Evolutionary conservation across 1,140 invertebrate species (phyloP).

Genomic region (Macrobrachium rosenbergii): DNA sequence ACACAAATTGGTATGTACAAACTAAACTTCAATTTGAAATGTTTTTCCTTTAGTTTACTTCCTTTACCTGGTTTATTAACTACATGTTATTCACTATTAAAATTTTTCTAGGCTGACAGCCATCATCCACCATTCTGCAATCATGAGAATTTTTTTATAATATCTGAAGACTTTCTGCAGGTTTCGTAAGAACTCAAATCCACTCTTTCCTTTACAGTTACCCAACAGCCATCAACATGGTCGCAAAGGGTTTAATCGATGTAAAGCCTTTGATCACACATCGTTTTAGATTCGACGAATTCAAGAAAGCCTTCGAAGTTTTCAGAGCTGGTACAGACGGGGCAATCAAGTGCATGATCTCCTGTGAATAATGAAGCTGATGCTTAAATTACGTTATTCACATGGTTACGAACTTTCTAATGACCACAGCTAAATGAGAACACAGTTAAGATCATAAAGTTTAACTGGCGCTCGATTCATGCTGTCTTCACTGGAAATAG

Average conservation of each 20-base stretch:
- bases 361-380: slow-evolving; percentile 72
- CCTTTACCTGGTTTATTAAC: not conserved
- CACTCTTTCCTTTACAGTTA: slow-evolving; percentile 73
- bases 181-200: not conserved
- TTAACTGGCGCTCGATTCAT: too few species aligned
- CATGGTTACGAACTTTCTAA: too few species aligned
- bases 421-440: too few species aligned
- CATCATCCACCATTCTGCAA: not conserved
- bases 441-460: too few species aligned
- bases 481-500: too few species aligned
- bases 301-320: slow-evolving; percentile 77
- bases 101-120: not conserved
- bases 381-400: not conserved
- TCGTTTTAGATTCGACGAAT: slow-evolving; percentile 81
- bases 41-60: not conserved
- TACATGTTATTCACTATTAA: too few species aligned
- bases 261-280: slow-evolving; percentile 94
- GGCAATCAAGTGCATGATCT: slow-evolving; percentile 94
- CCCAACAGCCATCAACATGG: slow-evolving; percentile 84
- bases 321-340: slow-evolving; percentile 78
- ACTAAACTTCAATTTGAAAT: not conserved
- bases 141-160: not conserved
- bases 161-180: not conserved
- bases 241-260: slow-evolving; percentile 85
- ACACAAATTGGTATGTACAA: slow-evolving; percentile 73